Conservation (phyloP, 2,888 invertebrate genomes). For the Caenorhabditis afra region DNA sequence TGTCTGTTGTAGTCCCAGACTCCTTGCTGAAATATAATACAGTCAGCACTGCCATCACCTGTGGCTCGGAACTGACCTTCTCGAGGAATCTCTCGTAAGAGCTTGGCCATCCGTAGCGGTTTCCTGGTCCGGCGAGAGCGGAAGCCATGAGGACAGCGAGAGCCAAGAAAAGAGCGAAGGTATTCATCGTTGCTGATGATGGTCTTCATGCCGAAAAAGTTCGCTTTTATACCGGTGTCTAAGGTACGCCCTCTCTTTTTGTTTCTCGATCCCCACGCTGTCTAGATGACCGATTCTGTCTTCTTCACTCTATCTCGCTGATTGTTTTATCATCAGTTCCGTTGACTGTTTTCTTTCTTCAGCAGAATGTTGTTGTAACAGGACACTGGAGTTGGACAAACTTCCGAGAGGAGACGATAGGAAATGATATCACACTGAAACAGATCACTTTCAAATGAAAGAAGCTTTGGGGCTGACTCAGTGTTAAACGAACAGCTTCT, state of each 20-base stretch:
- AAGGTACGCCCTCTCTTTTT: constrained; percentile 38
- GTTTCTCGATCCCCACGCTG: constrained; percentile 17
- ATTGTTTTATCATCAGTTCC: constrained; percentile 18
- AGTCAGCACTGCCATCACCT: not conserved
- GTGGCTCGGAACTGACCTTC: constrained; percentile 51
- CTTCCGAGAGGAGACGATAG: not conserved
- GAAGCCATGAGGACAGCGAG: constrained; percentile 49
- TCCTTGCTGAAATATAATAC: constrained; percentile 50
- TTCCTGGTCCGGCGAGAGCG: constrained; percentile 18
- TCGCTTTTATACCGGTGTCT: constrained; percentile 28
- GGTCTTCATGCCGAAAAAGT: not conserved
- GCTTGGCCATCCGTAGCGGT: constrained; percentile 57
- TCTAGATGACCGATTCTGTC: constrained; percentile 29
- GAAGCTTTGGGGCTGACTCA: no score
- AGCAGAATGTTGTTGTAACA: constrained; percentile 15
- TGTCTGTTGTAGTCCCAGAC: constrained; percentile 58
- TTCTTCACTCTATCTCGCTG: constrained; percentile 30
- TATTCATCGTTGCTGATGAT: constrained; percentile 48
- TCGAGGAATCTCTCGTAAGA: constrained; percentile 60
- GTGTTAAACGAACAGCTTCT: no score
- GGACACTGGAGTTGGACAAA: constrained; percentile 4
- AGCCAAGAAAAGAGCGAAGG: constrained; percentile 42
- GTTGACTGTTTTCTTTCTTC: constrained; percentile 13
- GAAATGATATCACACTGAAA: constrained; percentile 21
- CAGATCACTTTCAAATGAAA: constrained; percentile 16